Evolutionary conservation across 2,113 vertebrate genomes (phyloP), one percentile per base, ranked within the genome.

Genomic region (Sus scrofa): DNA sequence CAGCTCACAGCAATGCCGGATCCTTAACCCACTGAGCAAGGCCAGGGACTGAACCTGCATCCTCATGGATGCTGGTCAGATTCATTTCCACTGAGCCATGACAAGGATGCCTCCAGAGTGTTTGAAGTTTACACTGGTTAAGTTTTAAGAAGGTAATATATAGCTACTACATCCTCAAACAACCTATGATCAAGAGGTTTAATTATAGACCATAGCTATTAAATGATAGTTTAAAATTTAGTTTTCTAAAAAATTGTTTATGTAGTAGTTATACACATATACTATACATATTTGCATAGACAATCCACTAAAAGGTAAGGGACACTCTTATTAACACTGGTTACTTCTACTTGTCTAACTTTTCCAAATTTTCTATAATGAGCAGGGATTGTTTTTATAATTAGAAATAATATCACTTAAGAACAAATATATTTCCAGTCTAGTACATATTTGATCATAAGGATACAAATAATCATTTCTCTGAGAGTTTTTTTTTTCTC

Each of bases 191-290:
- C 26, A 75, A 54, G 67, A 90, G 19, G 2, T 65, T 92, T 89
- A 90, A 50, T 32, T 84, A 96, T 0, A 97, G n/a, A 83, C 2
- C 30, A 54, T 0, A n/a, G 11, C 14, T 30, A 7, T 32, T 73
- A 82, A 44, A 54, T 2, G 65, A 91, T 6, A 75, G 75, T 91
- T 96, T 95, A 95, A 95, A 95, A 58, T 39, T 63, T 34, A 68
- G 15, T 78, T 86, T 34, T 65, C 67, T 81, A 93, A 95, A 79
- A 79, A 89, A 32, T 19, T 52, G 13, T 79, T 75, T 73, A 78
- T 34, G 18, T 75, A 34, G 11, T 81, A 52, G 1, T 10, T 58
- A 50, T n/a, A 37, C 3, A 62, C 4, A 81, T 56, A 34, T 32
- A 60, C 3, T 20, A 26, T 75, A 3, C 6, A 89, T 39, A 79